These are phyloP conservation scores for Pipistrellus pygmaeus DNA, from an alignment of 2,797 vertebrate genomes.

Conservation along the genomic window DNA sequence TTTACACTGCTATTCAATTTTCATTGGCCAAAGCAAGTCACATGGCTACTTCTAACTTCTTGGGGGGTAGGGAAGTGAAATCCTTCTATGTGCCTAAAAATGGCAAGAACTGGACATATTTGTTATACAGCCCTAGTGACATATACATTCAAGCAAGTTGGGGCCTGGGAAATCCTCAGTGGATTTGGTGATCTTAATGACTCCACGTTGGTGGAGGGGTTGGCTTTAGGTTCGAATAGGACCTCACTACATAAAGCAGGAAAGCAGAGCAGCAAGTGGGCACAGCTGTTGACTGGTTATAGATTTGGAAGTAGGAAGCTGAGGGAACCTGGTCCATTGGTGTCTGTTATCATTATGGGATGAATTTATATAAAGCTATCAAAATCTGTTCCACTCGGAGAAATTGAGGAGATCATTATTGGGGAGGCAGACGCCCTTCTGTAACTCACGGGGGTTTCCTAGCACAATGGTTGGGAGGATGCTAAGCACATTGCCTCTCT, in stretches of 20 bases:
- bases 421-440: neutral
- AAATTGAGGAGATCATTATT: neutral
- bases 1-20: neutral
- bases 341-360: neutral
- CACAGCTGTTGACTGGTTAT: rapidly evolving
- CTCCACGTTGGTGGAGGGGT: too few relatives aligned
- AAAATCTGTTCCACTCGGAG: neutral
- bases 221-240: neutral
- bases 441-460: neutral
- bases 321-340: neutral
- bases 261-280: neutral
- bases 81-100: neutral
- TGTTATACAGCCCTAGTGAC: neutral
- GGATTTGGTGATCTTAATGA: neutral
- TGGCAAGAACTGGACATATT: neutral
- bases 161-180: neutral
- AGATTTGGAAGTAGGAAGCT: neutral
- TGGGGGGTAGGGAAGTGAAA: neutral
- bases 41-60: neutral
- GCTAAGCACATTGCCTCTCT: neutral
- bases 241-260: neutral
- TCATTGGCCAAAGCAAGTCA: neutral
- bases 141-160: neutral
- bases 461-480: neutral
- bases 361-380: neutral